These are phyloP conservation scores for Ictalurus furcatus DNA, from an alignment of 2,113 vertebrate genomes.

Conservation along the genomic window DNA sequence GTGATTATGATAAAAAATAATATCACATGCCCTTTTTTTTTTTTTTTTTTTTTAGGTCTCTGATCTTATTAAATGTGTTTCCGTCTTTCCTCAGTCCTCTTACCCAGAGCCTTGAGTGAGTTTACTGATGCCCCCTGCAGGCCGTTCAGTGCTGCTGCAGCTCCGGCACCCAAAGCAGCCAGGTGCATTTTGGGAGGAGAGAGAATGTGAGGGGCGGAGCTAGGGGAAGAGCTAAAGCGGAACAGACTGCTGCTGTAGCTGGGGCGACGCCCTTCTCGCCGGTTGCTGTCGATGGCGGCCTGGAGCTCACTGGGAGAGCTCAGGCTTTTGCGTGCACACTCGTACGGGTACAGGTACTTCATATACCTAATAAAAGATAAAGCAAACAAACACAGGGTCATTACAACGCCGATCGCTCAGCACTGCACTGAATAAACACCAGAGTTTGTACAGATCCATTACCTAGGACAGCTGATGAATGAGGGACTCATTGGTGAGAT, in stretches of 20 bases:
- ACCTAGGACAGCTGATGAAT: neutral
- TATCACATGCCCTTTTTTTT: neutral
- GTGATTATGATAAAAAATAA: neutral
- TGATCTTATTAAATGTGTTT: neutral
- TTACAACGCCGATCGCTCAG: no score
- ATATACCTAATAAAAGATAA: constrained; percentile 73
- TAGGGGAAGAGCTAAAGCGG: constrained; percentile 80
- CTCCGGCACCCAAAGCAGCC: constrained; percentile 75
- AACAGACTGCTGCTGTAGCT: constrained; percentile 94
- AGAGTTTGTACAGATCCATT: neutral
- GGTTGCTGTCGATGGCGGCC: constrained; percentile 95
- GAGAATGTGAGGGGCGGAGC: constrained; percentile 76
- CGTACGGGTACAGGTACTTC: constrained; percentile 97
- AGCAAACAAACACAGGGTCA: neutral
- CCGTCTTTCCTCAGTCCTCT: neutral
- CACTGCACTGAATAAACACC: neutral
- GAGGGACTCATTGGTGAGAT: neutral
- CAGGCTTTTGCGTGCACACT: constrained; percentile 93
- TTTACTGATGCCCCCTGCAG: constrained; percentile 77
- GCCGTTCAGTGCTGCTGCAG: constrained; percentile 72
- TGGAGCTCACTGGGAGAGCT: constrained; percentile 94
- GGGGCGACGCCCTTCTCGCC: constrained; percentile 90
- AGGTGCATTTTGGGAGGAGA: constrained; percentile 87
- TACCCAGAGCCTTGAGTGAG: constrained; percentile 77
- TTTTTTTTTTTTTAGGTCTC: no score